These are phyloP conservation scores for Mechanitis messenoides DNA, from an alignment of 2,888 invertebrate species.

Conservation along the genomic window DNA sequence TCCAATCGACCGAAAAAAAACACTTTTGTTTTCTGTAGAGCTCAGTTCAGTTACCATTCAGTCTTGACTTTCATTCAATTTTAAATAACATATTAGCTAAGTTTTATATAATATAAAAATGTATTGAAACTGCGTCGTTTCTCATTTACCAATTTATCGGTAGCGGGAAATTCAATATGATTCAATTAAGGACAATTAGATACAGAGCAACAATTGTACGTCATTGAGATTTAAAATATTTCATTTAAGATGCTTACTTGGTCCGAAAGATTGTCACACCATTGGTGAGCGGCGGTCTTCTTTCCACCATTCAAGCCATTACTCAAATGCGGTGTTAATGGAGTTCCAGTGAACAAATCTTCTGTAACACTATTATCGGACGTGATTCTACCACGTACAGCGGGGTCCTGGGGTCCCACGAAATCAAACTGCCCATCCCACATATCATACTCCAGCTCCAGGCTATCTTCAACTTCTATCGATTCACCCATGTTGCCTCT, in stretches of 20 bases:
- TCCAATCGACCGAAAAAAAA: constrained; percentile 43
- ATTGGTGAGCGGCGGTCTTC: constrained; percentile 74
- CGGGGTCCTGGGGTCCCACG: constrained; percentile 78
- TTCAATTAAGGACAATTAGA: constrained; percentile 21
- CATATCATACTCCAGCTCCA: constrained; percentile 89
- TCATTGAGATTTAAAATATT: constrained; percentile 7
- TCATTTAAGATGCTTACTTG: constrained; percentile 68
- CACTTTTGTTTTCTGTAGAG: constrained; percentile 48
- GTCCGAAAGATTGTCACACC: constrained; percentile 78
- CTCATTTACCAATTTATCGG: constrained; percentile 2
- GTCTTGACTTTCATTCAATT: constrained; percentile 19
- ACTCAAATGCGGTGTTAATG: constrained; percentile 64
- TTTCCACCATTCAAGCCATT: constrained; percentile 74
- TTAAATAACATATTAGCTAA: too few species aligned
- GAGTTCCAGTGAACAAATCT: constrained; percentile 68
- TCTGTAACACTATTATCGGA: constrained; percentile 65
- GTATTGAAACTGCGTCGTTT: neutral
- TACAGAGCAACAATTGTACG: constrained; percentile 9
- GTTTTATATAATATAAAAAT: neutral
- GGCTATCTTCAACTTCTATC: constrained; percentile 73
- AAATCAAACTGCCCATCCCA: constrained; percentile 94
- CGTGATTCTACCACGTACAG: constrained; percentile 55
- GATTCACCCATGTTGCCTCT: constrained; percentile 65
- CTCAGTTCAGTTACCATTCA: constrained; percentile 28
- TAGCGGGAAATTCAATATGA: constrained; percentile 13